phyloP scores from a whole-genome alignment of 1,140 invertebrate genomes.

The Sarcophaga peregrina region DNA sequence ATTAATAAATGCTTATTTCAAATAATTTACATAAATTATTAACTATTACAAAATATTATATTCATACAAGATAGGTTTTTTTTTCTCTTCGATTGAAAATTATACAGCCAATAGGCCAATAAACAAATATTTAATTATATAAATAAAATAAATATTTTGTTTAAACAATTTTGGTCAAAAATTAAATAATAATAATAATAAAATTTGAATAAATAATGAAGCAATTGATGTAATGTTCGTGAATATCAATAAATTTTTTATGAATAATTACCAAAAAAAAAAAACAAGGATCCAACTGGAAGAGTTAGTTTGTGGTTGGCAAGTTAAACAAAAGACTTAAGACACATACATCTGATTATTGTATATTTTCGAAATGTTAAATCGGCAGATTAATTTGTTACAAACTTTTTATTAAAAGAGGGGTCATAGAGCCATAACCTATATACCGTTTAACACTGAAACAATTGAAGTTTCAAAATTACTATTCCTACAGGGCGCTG shows the following conservation, averaged over 20 bases:
- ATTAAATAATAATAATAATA: neutral
- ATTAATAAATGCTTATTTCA: slow-evolving; percentile 7
- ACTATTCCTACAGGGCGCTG: too few species aligned
- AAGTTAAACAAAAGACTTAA: too few species aligned
- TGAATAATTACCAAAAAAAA: too few species aligned
- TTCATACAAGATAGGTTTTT: neutral
- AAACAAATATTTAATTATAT: slow-evolving; percentile 14
- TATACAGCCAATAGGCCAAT: neutral
- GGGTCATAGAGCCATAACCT: too few species aligned
- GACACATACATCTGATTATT: too few species aligned
- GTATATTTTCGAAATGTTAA: too few species aligned
- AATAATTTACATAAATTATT: slow-evolving; percentile 17
- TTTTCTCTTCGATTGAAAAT: neutral
- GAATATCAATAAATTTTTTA: neutral
- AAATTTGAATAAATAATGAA: neutral
- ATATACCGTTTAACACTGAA: too few species aligned
- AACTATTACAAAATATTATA: neutral
- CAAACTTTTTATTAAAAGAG: too few species aligned
- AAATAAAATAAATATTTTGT: slow-evolving; percentile 4
- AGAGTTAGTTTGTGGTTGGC: too few species aligned
- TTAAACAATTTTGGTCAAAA: neutral
- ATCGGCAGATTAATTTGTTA: too few species aligned
- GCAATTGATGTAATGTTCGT: neutral
- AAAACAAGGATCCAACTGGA: too few species aligned
- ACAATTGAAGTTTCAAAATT: too few species aligned